phyloP scores from a whole-genome alignment of 2,797 vertebrate species.

The Limosa lapponica region DNA sequence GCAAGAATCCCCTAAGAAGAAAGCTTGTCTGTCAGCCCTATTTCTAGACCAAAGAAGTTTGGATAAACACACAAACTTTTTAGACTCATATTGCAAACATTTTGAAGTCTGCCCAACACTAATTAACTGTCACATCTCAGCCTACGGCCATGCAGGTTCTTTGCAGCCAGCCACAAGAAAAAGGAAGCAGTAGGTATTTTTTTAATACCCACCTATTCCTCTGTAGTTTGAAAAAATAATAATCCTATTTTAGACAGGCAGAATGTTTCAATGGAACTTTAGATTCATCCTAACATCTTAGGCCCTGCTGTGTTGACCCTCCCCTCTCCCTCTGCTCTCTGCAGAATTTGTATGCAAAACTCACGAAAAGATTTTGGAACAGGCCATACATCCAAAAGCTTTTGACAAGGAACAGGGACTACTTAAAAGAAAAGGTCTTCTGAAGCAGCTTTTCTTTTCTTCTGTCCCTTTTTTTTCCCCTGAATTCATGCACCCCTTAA shows the following conservation, averaged over 20 bases:
- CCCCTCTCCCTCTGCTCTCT: constrained; percentile 26
- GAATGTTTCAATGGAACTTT: constrained; percentile 56
- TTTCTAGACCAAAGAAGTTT: constrained; percentile 22
- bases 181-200: constrained; percentile 53
- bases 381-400: constrained; percentile 39
- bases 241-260: constrained; percentile 44
- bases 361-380: constrained; percentile 29
- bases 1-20: constrained; percentile 15
- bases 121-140: constrained; percentile 12
- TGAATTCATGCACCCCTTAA: constrained; percentile 39
- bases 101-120: not conserved
- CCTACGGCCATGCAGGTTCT: not conserved
- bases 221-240: constrained; percentile 45
- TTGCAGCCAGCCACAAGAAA: constrained; percentile 24
- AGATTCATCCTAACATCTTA: constrained; percentile 54
- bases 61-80: not conserved
- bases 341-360: constrained; percentile 43
- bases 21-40: not conserved
- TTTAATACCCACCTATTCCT: constrained; percentile 40
- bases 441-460: constrained; percentile 32
- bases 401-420: constrained; percentile 58
- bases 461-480: not conserved
- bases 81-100: not conserved
- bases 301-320: constrained; percentile 43
- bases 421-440: constrained; percentile 59